These are phyloP conservation scores for Atta colombica DNA, from an alignment of 1,140 invertebrate species.

Conservation along the genomic window DNA sequence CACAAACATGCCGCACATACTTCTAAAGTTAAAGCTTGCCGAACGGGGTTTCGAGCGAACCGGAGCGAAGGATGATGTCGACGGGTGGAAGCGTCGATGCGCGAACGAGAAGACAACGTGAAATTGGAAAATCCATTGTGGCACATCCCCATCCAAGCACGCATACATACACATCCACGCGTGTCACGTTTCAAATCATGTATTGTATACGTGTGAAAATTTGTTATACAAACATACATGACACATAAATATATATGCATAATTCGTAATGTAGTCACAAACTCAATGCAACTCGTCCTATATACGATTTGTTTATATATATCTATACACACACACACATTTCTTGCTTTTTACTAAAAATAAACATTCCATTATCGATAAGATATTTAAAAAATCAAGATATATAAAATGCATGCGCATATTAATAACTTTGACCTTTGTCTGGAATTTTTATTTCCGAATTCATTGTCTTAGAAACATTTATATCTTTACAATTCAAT, in stretches of 20 bases:
- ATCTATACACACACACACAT: not conserved
- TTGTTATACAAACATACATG: not conserved
- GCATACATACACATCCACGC: not conserved
- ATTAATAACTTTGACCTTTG: not conserved
- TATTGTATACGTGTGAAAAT: not conserved
- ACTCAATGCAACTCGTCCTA: not conserved
- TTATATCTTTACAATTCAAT: slow-evolving; percentile 1
- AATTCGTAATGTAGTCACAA: not conserved
- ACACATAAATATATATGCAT: not conserved
- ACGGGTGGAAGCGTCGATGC: slow-evolving; percentile 40
- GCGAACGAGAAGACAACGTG: slow-evolving; percentile 65
- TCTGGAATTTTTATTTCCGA: not conserved
- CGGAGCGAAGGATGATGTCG: slow-evolving; percentile 52
- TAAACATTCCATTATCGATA: not conserved
- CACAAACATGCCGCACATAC: slow-evolving; percentile 81
- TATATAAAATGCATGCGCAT: not conserved
- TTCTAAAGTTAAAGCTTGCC: slow-evolving; percentile 80
- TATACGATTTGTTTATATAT: not conserved
- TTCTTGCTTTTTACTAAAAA: not conserved
- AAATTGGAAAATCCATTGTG: slow-evolving; percentile 69
- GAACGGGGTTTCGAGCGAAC: slow-evolving; percentile 61
- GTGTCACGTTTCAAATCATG: slow-evolving; percentile 15
- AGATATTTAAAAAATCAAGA: not conserved
- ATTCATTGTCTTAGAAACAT: not conserved
- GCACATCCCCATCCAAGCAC: not conserved